phyloP scores from a whole-genome alignment of 2,888 invertebrate species.

The Entomobrya proxima region DNA sequence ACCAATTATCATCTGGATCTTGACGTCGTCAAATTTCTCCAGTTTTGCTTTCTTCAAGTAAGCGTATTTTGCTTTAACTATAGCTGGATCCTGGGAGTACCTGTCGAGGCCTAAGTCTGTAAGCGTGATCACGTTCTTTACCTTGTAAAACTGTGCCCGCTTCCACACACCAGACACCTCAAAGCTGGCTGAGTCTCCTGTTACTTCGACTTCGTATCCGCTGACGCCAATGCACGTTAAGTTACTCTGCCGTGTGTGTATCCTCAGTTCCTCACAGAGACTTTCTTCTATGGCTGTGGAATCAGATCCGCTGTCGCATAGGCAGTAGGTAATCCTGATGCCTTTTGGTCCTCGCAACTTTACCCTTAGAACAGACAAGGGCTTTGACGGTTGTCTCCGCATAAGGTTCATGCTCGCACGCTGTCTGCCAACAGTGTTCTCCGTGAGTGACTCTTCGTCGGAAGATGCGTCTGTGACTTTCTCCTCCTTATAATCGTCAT shows the following conservation, averaged over 20 bases:
- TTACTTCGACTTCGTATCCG: not conserved
- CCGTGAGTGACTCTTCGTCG: no score
- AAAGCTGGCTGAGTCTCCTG: not conserved
- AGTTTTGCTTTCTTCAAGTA: not conserved
- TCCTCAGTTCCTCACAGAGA: not conserved
- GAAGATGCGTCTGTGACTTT: no score
- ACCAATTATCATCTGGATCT: not conserved
- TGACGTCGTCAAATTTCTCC: not conserved
- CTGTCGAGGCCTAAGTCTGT: not conserved
- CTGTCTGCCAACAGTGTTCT: no score
- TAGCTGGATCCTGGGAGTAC: not conserved
- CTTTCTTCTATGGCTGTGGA: not conserved
- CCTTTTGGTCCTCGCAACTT: slow-evolving; percentile 6
- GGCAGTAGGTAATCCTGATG: not conserved
- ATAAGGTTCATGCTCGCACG: no score
- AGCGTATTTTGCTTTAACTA: not conserved
- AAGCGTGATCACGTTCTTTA: not conserved
- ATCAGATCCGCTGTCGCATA: slow-evolving; percentile 7
- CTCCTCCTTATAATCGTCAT: no score
- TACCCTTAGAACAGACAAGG: not conserved
- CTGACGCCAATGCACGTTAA: not conserved
- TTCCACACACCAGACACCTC: not conserved
- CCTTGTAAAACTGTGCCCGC: not conserved
- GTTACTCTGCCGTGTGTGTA: not conserved
- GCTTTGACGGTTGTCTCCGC: not conserved